Conservation (phyloP, 2,888 invertebrate species). For the Ditylenchus weischeri region DNA sequence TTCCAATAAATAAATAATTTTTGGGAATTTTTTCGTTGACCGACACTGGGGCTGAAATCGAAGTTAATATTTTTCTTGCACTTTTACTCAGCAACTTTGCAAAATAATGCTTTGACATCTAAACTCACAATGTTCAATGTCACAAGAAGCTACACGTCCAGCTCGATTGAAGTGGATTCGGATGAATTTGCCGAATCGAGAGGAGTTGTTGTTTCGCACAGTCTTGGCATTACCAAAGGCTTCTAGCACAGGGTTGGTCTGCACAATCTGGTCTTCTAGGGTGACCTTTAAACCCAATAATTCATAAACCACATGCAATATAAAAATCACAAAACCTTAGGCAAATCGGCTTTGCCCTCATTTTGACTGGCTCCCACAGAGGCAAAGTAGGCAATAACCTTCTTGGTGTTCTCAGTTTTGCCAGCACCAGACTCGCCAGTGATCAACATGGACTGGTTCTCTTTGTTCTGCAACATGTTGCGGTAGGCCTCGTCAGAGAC, state of each 20-base stretch:
- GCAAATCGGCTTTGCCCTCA: constrained; percentile 26
- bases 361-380: constrained; percentile 68
- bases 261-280: constrained; percentile 98
- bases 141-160: constrained; percentile 99
- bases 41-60: too few species aligned
- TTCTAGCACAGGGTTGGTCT: constrained; percentile 98
- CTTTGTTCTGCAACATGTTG: constrained; percentile 74
- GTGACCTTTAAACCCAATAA: constrained; percentile 69
- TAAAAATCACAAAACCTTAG: too few species aligned
- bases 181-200: constrained; percentile 99
- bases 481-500: constrained; percentile 83
- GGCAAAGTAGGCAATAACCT: constrained; percentile 97
- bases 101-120: too few species aligned
- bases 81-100: too few species aligned
- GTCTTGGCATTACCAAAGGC: constrained; percentile 99
- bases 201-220: constrained; percentile 99
- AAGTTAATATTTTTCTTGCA: too few species aligned
- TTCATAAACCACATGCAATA: constrained; percentile 17
- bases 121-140: constrained; percentile 97
- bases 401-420: constrained; percentile 99
- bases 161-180: constrained; percentile 99
- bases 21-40: too few species aligned
- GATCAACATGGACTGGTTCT: constrained; percentile 58
- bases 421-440: constrained; percentile 95
- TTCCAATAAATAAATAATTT: too few species aligned